Conservation (phyloP, 2,113 vertebrate species). For the Melanocharis versteri region DNA sequence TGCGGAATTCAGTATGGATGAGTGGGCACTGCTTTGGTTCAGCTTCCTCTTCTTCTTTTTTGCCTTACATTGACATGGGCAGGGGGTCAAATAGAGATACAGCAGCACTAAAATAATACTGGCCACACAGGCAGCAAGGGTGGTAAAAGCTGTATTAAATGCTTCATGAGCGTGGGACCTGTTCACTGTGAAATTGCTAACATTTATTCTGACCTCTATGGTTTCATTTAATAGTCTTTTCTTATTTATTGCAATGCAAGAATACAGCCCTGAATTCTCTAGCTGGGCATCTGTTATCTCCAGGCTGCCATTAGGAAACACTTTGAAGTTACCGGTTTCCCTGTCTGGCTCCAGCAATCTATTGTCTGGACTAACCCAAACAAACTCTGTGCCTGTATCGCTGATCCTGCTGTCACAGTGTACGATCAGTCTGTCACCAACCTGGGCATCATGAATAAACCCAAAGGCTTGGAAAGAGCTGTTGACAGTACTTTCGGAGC, state of each 20-base stretch:
- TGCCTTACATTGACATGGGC: conserved; percentile 71
- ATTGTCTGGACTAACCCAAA: conserved; percentile 78
- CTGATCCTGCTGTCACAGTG: conserved; percentile 75
- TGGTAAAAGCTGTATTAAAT: conserved; percentile 87
- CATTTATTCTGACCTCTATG: conserved; percentile 74
- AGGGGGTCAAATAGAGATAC: conserved; percentile 87
- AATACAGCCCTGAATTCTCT: conserved; percentile 80
- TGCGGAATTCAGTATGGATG: conserved; percentile 66
- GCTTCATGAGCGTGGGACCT: conserved; percentile 72
- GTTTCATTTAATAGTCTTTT: conserved; percentile 64
- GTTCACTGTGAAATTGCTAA: conserved; percentile 75
- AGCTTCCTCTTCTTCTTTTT: conserved; percentile 67
- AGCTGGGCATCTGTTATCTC: conserved; percentile 73
- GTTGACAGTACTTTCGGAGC: conserved; percentile 66
- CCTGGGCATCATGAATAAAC: conserved; percentile 69
- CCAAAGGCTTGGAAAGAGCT: conserved; percentile 63
- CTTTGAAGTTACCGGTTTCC: conserved; percentile 40
- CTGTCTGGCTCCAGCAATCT: conserved; percentile 69
- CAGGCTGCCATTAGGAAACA: conserved; percentile 80
- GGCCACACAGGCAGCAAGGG: conserved; percentile 83
- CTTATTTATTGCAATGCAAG: conserved; percentile 75
- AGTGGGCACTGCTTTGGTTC: conserved; percentile 60
- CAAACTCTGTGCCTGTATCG: conserved; percentile 36
- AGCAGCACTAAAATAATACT: conserved; percentile 85
- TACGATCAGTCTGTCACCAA: conserved; percentile 76